These are phyloP conservation scores for Boloria selene DNA, from an alignment of 2,888 invertebrate species.

Conservation along the genomic window DNA sequence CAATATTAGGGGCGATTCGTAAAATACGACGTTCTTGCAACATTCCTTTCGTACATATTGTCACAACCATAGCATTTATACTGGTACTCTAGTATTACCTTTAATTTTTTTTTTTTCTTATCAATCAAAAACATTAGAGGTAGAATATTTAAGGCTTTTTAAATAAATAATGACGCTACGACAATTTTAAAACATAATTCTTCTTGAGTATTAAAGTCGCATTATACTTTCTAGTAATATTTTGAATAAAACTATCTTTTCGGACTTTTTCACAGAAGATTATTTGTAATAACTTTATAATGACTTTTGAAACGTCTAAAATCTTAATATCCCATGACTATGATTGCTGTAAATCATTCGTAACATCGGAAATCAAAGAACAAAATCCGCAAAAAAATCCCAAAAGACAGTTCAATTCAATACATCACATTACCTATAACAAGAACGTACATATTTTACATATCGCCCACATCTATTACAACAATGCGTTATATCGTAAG, in stretches of 20 bases:
- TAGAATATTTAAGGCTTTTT: slow-evolving; percentile 6
- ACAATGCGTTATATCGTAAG: slow-evolving; percentile 41
- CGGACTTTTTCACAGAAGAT: no score
- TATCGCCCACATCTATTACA: slow-evolving; percentile 11
- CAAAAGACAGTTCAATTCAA: background rate
- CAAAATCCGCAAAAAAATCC: no score
- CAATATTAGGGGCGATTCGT: slow-evolving; percentile 8
- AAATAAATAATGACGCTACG: background rate
- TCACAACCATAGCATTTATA: slow-evolving; percentile 27
- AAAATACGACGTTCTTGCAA: slow-evolving; percentile 7
- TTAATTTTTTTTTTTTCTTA: background rate
- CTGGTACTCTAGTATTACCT: slow-evolving; percentile 1
- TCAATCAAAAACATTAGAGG: slow-evolving; percentile 5
- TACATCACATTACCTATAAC: no score
- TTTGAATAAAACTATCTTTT: no score
- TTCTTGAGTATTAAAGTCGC: no score
- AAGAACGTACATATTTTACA: slow-evolving; percentile 2
- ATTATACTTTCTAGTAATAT: no score
- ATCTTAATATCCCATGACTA: no score
- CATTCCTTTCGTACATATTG: background rate
- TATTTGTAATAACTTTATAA: no score
- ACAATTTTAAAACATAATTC: no score
- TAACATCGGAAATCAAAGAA: no score
- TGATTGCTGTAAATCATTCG: no score
- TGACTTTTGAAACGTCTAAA: no score